Conservation (phyloP, 2,113 vertebrate genomes). For the Anthoscopus minutus region DNA sequence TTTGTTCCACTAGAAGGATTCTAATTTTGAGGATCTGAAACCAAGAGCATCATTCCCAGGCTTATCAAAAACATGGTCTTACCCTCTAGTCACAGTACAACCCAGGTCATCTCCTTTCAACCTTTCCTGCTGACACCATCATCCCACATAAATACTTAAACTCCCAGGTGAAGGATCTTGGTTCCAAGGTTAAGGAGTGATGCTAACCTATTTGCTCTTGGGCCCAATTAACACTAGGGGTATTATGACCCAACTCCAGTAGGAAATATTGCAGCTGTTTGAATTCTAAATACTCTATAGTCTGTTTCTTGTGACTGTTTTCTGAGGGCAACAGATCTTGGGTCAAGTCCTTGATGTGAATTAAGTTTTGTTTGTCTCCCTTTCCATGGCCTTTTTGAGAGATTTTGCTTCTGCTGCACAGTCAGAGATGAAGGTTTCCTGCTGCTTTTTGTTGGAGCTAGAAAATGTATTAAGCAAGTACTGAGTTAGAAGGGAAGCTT, state of each 20-base stretch:
- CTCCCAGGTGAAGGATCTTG: not conserved
- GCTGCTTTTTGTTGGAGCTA: not conserved
- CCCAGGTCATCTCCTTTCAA: not conserved
- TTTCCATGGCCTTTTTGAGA: not conserved
- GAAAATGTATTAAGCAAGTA: not conserved
- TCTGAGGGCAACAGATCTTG: not conserved
- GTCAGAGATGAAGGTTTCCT: not conserved
- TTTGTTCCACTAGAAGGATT: not conserved
- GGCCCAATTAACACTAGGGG: not conserved
- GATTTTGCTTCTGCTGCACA: not conserved
- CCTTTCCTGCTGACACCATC: not conserved
- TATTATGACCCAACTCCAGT: not conserved
- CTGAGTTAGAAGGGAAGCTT: not conserved
- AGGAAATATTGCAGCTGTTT: not conserved
- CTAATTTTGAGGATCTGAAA: not conserved
- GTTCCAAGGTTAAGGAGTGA: not conserved
- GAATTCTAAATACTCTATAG: not conserved
- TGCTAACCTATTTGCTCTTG: not conserved
- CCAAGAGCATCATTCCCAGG: not conserved
- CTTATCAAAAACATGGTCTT: not conserved
- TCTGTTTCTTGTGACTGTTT: not conserved
- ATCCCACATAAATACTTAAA: not conserved
- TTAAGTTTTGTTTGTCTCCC: not conserved
- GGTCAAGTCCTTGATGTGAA: not conserved
- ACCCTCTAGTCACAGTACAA: not conserved